Conservation (phyloP, 2,113 vertebrate genomes). For the Eulacestoma nigropectus region DNA sequence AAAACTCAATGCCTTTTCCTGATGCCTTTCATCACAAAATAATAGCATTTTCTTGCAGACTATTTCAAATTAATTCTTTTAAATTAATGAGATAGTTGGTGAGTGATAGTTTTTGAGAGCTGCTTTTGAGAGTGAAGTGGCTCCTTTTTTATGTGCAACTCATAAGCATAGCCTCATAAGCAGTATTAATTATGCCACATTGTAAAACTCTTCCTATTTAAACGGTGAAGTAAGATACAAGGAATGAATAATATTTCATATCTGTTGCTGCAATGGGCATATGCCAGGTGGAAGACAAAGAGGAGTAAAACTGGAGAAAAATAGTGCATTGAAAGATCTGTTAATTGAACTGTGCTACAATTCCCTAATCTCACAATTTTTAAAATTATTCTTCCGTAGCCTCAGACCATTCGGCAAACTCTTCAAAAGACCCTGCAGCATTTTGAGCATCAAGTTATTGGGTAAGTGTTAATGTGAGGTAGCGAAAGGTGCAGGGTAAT, state of each 20-base stretch:
- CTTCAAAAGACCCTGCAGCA: conserved; percentile 90
- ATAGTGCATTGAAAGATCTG: neutral
- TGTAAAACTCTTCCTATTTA: conserved; percentile 8
- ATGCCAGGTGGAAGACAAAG: neutral
- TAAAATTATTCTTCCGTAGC: conserved; percentile 74
- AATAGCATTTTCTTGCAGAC: neutral
- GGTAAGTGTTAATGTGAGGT: conserved; percentile 75
- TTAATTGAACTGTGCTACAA: neutral
- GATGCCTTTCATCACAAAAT: neutral
- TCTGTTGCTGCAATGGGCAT: neutral
- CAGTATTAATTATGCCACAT: neutral
- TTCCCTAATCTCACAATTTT: conserved; percentile 2
- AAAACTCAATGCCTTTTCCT: neutral
- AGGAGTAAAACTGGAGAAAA: conserved; percentile 26
- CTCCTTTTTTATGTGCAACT: neutral
- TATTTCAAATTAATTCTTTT: neutral
- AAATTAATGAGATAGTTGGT: neutral
- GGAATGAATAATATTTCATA: neutral
- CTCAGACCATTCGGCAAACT: conserved; percentile 90
- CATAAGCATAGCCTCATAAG: too few species aligned
- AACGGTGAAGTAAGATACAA: neutral
- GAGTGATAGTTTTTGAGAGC: neutral
- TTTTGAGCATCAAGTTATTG: conserved; percentile 89
- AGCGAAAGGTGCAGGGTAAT: neutral
- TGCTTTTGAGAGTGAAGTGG: neutral